Evolutionary conservation across 2,888 invertebrate species (phyloP), one percentile per base, ranked within the genome.

Genomic region (Agrotis exclamationis): DNA sequence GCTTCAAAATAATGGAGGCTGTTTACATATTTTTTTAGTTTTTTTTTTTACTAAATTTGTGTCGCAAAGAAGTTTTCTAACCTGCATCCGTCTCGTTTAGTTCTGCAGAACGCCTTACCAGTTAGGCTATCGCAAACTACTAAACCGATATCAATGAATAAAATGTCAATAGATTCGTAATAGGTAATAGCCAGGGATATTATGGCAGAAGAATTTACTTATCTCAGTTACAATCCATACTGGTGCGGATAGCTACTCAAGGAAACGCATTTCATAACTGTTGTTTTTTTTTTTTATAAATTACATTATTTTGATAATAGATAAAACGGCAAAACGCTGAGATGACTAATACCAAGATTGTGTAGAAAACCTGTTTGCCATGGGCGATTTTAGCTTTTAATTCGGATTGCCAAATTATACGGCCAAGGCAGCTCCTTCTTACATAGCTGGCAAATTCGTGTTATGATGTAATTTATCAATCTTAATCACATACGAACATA

Each of bases 391-490:
- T 45, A 59, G 64, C 57, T 63, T 74, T 51, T 54, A 71, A 81
- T 70, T 66, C 70, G 53, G 56, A 70, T 80, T 84, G 81, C 80
- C 70, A 74, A 76, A 83, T 73, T 66, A 83, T 53, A 68, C 58
- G 83, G 80, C 39, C 83, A 82, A 82, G 82, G 82, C 18, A 63
- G 20, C 33, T 70, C 63, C 64, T 57, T 62, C 53, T 70, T 71
- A 64, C 50, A 47, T 50, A 39, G 56, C 48, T 66, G 47, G 63
- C 39, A 45, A 47, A 59, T n/a, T 13, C 16, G 44, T 64, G 47
- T 63, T 51, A 20, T 71, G 24, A 64, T 66, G 77, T 68, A 65
- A 64, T 14, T 62, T 54, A 70, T 53, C 45, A 57, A 50, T 53
- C 65, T 24, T 24, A 47, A 69, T 66, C 56, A 66, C n/a, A 24